phyloP scores from a whole-genome alignment of 2,113 vertebrate species.

The Myocastor coypus region DNA sequence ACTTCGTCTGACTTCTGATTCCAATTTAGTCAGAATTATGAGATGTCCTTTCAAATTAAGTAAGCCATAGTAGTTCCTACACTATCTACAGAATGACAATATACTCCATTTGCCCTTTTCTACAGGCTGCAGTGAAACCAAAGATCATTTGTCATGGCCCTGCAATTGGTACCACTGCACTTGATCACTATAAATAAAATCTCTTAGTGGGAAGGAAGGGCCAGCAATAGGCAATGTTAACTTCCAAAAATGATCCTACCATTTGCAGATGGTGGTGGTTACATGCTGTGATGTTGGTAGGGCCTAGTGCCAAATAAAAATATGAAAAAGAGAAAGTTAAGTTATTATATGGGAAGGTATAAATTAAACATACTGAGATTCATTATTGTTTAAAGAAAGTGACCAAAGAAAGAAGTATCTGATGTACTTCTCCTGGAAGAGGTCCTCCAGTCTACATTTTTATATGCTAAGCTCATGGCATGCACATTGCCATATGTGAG shows the following conservation, averaged over 20 bases:
- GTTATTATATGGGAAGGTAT: neutral
- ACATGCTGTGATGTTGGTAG: constrained; percentile 22
- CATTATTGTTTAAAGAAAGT: neutral
- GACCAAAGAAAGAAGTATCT: neutral
- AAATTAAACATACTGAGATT: constrained; percentile 14
- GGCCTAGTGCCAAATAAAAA: neutral
- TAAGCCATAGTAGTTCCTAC: constrained; percentile 47
- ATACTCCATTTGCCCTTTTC: constrained; percentile 61
- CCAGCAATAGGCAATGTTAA: constrained; percentile 37
- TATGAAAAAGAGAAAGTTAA: neutral
- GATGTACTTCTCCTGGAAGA: neutral
- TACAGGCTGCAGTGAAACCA: constrained; percentile 53
- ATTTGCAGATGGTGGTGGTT: constrained; percentile 1
- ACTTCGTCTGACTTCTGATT: constrained; percentile 78
- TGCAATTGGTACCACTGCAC: neutral
- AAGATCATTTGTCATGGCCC: constrained; percentile 32
- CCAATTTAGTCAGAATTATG: constrained; percentile 80
- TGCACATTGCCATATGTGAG: neutral
- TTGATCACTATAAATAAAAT: constrained; percentile 48
- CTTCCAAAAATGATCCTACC: constrained; percentile 41
- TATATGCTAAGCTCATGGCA: neutral
- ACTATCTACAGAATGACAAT: constrained; percentile 53
- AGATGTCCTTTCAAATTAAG: constrained; percentile 82
- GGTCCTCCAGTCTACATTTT: neutral
- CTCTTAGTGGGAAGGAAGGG: constrained; percentile 42